Conservation (phyloP, 2,113 vertebrate species). For the Pteropus alecto region DNA sequence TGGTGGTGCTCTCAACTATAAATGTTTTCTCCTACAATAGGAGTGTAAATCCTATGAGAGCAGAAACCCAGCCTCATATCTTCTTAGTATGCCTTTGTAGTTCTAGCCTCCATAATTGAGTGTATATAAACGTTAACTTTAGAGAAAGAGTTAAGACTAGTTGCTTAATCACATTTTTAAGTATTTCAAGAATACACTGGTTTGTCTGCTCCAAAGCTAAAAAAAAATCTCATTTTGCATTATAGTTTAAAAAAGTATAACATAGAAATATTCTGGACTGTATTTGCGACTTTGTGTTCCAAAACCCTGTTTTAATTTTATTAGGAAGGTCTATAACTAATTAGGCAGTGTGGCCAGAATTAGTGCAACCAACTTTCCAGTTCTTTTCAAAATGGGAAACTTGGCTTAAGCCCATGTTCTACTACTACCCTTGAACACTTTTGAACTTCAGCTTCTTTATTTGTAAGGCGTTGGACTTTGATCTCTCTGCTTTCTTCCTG, state of each 20-base stretch:
- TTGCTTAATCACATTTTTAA: neutral
- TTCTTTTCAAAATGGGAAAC: conserved; percentile 16
- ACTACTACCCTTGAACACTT: neutral
- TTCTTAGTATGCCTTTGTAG: neutral
- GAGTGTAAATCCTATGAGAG: neutral
- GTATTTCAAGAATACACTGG: neutral
- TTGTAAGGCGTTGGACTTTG: neutral
- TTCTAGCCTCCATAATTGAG: neutral
- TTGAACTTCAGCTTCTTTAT: neutral
- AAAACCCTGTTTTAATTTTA: neutral
- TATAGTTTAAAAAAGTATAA: neutral
- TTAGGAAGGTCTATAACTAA: neutral
- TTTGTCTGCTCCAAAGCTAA: neutral
- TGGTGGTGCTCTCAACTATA: neutral
- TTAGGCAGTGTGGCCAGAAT: neutral
- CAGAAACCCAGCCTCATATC: neutral
- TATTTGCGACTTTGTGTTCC: neutral
- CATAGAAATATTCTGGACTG: neutral
- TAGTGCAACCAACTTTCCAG: neutral
- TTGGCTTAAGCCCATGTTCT: neutral
- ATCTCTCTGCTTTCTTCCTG: neutral
- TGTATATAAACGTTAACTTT: neutral
- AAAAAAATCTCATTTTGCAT: neutral
- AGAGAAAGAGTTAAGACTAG: neutral
- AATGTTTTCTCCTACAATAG: neutral